Conservation (phyloP, 2,888 invertebrate species). For the Deilephila porcellus region DNA sequence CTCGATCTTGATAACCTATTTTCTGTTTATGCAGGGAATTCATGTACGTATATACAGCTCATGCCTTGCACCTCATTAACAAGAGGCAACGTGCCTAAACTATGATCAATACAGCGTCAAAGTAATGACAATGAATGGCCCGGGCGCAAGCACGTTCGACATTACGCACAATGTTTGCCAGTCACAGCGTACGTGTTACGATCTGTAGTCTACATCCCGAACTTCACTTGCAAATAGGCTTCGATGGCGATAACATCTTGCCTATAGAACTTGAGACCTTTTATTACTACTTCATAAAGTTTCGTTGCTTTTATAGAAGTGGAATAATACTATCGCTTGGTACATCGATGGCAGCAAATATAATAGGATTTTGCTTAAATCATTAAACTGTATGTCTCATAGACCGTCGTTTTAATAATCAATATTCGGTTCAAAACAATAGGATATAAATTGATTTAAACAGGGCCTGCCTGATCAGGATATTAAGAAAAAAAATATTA, state of each 20-base stretch:
- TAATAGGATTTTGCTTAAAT: no score
- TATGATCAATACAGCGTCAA: conserved; percentile 71
- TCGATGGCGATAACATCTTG: conserved; percentile 13
- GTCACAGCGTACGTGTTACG: conserved; percentile 23
- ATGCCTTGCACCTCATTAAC: conserved; percentile 48
- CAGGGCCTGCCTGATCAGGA: no score
- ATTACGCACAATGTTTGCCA: conserved; percentile 38
- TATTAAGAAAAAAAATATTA: no score
- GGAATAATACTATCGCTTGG: not conserved
- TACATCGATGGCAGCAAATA: not conserved
- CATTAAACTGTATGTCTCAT: no score
- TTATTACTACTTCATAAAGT: not conserved
- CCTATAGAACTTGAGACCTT: not conserved
- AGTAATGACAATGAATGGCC: conserved; percentile 73
- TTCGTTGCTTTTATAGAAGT: not conserved
- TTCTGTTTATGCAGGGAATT: no score
- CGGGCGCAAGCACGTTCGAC: conserved; percentile 42
- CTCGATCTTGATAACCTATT: no score
- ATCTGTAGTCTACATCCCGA: not conserved
- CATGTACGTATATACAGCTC: not conserved
- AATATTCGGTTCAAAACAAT: no score
- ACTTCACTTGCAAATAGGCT: conserved; percentile 26
- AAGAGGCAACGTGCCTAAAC: conserved; percentile 57
- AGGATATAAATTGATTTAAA: no score
- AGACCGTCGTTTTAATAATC: no score